Conservation (phyloP, 2,888 invertebrate species). For the Pandemis heparana region DNA sequence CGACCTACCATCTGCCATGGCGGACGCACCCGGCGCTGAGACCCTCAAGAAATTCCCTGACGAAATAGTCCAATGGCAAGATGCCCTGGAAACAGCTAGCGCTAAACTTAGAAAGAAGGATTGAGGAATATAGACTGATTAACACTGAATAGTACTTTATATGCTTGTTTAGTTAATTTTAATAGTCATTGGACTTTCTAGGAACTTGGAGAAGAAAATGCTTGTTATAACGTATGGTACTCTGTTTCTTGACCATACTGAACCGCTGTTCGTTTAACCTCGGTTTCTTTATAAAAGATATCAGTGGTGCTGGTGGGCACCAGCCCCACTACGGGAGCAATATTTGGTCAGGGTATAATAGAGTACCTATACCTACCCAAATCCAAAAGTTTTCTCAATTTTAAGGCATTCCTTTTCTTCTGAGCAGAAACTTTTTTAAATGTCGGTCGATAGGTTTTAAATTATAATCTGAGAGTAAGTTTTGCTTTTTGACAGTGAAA, state of each 20-base stretch:
- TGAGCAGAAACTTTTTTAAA: background rate
- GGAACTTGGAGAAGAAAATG: background rate
- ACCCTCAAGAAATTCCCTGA: slow-evolving; percentile 15
- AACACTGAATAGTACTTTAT: background rate
- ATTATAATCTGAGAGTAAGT: background rate
- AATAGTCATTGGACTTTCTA: background rate
- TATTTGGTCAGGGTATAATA: background rate
- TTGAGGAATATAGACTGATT: slow-evolving; percentile 1
- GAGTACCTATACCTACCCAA: background rate
- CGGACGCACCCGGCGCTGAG: slow-evolving; percentile 1
- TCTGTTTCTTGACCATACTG: too few species aligned
- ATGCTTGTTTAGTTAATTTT: background rate
- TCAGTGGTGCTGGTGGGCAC: background rate
- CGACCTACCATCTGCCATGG: slow-evolving; percentile 9
- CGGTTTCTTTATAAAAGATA: background rate
- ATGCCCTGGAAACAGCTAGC: slow-evolving; percentile 11
- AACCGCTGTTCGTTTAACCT: too few species aligned
- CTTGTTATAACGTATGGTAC: background rate
- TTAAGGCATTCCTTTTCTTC: background rate
- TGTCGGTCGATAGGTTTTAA: background rate
- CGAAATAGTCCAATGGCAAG: slow-evolving; percentile 18
- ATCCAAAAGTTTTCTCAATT: background rate
- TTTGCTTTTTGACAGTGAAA: background rate
- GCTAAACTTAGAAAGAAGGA: slow-evolving; percentile 17
- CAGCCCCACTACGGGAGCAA: background rate